phyloP scores from a whole-genome alignment of 2,113 vertebrate genomes.

The Pseudorasbora parva region DNA sequence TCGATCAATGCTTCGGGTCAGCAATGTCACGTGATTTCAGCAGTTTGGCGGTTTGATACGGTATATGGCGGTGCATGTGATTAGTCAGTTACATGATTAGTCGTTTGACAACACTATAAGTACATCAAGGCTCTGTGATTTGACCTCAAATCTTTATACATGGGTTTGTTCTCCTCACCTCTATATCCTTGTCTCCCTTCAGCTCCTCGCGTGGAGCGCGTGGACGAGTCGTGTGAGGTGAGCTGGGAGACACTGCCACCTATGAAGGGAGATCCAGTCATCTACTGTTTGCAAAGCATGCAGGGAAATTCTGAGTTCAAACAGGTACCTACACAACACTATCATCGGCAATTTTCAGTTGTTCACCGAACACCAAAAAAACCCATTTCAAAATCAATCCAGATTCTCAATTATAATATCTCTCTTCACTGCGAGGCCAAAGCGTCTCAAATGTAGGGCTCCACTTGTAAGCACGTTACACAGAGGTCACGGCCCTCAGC shows the following conservation, averaged over 20 bases:
- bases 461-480: background rate
- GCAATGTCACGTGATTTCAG: too few species aligned
- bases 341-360: background rate
- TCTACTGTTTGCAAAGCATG: constrained; percentile 93
- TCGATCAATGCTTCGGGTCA: too few species aligned
- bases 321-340: constrained; percentile 80
- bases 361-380: background rate
- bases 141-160: background rate
- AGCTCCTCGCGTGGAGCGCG: constrained; percentile 91
- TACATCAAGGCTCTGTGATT: background rate
- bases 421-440: background rate
- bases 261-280: constrained; percentile 94
- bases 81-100: too few species aligned
- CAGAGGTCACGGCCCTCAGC: background rate
- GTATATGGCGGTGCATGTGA: too few species aligned
- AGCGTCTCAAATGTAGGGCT: background rate
- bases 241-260: constrained; percentile 87
- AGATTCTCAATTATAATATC: background rate
- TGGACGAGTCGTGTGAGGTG: constrained; percentile 91
- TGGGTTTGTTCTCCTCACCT: background rate
- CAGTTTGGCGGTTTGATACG: too few species aligned
- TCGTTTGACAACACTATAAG: background rate
- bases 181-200: background rate
- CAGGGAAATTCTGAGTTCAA: constrained; percentile 94
- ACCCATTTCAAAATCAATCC: background rate